Percentiles rank a stretch among this genome's conserved stretches.
phyloP scores from a whole-genome alignment of 1,140 invertebrate species.

The Cecropterus lyciades region DNA sequence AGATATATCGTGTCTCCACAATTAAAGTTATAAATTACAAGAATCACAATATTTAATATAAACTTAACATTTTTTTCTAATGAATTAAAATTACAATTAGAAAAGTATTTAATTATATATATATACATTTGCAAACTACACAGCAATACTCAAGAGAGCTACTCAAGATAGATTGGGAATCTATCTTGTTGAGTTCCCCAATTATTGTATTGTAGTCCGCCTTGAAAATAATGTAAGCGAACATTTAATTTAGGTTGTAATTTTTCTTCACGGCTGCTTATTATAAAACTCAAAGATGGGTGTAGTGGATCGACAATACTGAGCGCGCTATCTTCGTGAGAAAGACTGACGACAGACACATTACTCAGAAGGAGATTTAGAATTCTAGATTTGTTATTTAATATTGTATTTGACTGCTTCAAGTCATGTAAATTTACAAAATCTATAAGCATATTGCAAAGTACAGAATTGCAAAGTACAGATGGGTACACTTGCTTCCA shows the following conservation, averaged over 20 bases:
- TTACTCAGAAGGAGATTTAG: slow-evolving; percentile 5
- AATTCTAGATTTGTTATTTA: slow-evolving; percentile 10
- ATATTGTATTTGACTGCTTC: not conserved
- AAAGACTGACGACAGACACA: not conserved
- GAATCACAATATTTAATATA: too few relatives aligned
- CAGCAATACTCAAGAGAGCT: too few relatives aligned
- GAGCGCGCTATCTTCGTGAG: not conserved
- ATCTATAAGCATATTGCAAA: not conserved
- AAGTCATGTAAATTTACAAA: slow-evolving; percentile 6
- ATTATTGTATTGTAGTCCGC: not conserved
- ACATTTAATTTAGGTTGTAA: not conserved
- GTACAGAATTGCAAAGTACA: not conserved
- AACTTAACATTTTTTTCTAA: too few relatives aligned
- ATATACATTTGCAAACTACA: too few relatives aligned
- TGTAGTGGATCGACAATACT: not conserved
- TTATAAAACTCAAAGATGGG: not conserved
- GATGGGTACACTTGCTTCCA: too few relatives aligned
- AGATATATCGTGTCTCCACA: too few relatives aligned
- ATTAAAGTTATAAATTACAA: too few relatives aligned
- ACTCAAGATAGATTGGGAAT: too few relatives aligned
- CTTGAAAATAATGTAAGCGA: not conserved
- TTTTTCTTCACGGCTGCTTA: not conserved
- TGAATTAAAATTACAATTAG: too few relatives aligned
- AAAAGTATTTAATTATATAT: too few relatives aligned
- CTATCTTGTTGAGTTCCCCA: not conserved